Evolutionary conservation across 1,140 invertebrate species (phyloP).

Genomic region (Pseudomyrmex concolor): DNA sequence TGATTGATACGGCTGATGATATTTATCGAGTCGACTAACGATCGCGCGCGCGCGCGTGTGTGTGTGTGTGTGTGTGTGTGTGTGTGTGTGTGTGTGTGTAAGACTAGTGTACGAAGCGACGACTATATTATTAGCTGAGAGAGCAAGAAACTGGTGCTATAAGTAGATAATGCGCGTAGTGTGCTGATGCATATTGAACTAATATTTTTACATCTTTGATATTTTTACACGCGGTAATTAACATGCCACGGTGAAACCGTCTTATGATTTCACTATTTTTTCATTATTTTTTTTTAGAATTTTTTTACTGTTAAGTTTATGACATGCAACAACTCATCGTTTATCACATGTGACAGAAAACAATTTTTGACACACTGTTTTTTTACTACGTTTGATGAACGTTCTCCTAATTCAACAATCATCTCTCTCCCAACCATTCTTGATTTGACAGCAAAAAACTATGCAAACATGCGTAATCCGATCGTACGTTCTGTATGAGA

Average conservation of each 20-base stretch:
- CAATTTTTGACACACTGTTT: too few species aligned
- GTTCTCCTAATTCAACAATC: too few species aligned
- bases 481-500: too few species aligned
- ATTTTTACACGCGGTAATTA: neutral
- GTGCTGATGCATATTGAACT: neutral
- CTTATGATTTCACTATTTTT: too few species aligned
- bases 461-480: neutral
- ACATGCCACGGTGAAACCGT: neutral
- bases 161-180: neutral
- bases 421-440: too few species aligned
- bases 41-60: too few species aligned
- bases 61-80: neutral
- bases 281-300: too few species aligned
- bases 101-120: neutral
- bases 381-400: too few species aligned
- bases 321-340: too few species aligned
- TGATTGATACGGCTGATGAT: slow-evolving; percentile 29
- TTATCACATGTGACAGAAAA: too few species aligned
- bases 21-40: slow-evolving; percentile 17
- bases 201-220: neutral
- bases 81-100: neutral
- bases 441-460: too few species aligned
- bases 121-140: slow-evolving; percentile 31
- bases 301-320: too few species aligned
- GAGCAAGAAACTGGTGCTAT: neutral